phyloP scores from a whole-genome alignment of 2,888 invertebrate species.

The Drosophila eohydei region DNA sequence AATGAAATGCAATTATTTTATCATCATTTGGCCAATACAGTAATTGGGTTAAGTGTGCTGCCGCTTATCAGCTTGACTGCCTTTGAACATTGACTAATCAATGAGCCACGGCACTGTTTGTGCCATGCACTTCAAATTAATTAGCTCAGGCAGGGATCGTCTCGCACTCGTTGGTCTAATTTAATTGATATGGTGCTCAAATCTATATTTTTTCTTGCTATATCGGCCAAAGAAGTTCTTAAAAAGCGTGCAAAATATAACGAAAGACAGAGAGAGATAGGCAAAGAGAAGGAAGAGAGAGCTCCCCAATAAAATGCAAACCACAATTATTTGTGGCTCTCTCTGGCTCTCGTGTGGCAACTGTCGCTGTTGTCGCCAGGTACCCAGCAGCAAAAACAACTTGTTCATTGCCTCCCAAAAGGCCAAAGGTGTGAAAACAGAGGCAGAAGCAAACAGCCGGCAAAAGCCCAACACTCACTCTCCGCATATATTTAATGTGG shows the following conservation, averaged over 20 bases:
- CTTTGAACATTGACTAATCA: constrained; percentile 54
- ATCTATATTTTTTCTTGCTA: constrained; percentile 43
- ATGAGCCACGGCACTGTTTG: constrained; percentile 45
- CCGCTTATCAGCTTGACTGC: constrained; percentile 62
- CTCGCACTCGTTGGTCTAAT: constrained; percentile 48
- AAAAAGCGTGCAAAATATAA: constrained; percentile 21
- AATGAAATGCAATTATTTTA: constrained; percentile 79
- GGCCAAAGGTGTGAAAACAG: constrained; percentile 61
- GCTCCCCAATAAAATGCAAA: constrained; percentile 15
- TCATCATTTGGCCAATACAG: constrained; percentile 67
- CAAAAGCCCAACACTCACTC: constrained; percentile 22
- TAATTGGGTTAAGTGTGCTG: constrained; percentile 75
- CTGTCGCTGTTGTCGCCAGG: constrained; percentile 38
- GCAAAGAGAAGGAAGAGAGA: not conserved
- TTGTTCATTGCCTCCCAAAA: constrained; percentile 23
- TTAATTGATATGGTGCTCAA: constrained; percentile 50
- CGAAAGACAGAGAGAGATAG: not conserved
- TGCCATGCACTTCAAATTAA: constrained; percentile 58
- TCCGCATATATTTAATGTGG: constrained; percentile 65
- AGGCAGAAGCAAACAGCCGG: constrained; percentile 50
- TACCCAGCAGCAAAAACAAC: constrained; percentile 18
- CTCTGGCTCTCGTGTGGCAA: constrained; percentile 17
- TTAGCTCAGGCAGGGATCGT: constrained; percentile 47
- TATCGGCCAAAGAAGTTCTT: constrained; percentile 12
- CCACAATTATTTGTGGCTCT: constrained; percentile 52